Conservation (phyloP, 2,888 invertebrate genomes). For the Parthenolecanium corni region DNA sequence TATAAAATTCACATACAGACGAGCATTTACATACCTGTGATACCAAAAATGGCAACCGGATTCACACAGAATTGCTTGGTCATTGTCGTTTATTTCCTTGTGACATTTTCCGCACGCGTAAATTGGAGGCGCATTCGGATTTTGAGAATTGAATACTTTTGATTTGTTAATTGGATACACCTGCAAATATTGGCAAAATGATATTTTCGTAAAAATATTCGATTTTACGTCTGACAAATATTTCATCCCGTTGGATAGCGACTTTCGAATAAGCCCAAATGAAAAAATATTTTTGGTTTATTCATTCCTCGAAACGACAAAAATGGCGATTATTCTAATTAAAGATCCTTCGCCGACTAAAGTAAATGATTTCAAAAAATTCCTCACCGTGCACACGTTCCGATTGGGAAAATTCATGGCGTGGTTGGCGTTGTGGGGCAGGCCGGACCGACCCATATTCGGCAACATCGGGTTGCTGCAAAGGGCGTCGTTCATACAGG, state of each 20-base stretch:
- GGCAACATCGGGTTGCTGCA: constrained; percentile 13
- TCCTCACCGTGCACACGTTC: constrained; percentile 24
- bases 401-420: constrained; percentile 43
- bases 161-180: constrained; percentile 87
- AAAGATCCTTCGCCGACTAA: too few species aligned
- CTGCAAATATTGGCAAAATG: constrained; percentile 35
- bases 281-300: too few species aligned
- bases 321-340: too few species aligned
- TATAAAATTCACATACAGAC: too few species aligned
- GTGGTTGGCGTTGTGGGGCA: constrained; percentile 32
- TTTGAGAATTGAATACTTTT: constrained; percentile 96
- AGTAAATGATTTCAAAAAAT: too few species aligned
- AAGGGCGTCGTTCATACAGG: constrained; percentile 38
- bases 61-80: constrained; percentile 94
- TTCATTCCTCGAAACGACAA: too few species aligned
- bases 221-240: too few species aligned
- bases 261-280: too few species aligned
- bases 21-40: constrained; percentile 69
- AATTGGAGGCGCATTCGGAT: constrained; percentile 95
- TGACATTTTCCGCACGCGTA: constrained; percentile 96
- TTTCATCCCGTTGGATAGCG: too few species aligned
- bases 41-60: constrained; percentile 99
- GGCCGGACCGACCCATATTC: constrained; percentile 32
- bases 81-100: constrained; percentile 97
- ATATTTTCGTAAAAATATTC: not conserved